Evolutionary conservation across 1,140 invertebrate genomes (phyloP).

Genomic region (Sitobion miscanthi): DNA sequence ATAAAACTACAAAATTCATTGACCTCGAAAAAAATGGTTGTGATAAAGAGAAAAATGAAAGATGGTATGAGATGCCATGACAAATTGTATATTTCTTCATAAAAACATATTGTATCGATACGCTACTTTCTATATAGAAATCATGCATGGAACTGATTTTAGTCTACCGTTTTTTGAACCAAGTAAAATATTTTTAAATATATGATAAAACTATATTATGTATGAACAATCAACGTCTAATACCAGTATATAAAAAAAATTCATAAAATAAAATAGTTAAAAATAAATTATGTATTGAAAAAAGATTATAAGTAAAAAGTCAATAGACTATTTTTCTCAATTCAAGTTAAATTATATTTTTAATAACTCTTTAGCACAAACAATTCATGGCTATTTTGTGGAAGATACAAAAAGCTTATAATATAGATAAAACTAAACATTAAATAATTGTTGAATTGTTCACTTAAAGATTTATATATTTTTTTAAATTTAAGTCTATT

Average conservation of each 20-base stretch:
- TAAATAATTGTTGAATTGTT: background rate
- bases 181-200: background rate
- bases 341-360: background rate
- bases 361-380: background rate
- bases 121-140: conserved; percentile 42
- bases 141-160: conserved; percentile 1
- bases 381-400: too few species aligned
- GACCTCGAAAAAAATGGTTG: conserved; percentile 51
- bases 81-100: conserved; percentile 53
- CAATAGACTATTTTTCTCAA: background rate
- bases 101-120: conserved; percentile 47
- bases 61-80: conserved; percentile 42
- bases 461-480: background rate
- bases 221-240: background rate
- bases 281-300: background rate
- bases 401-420: too few species aligned
- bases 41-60: conserved; percentile 50
- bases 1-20: conserved; percentile 37
- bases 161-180: conserved; percentile 22
- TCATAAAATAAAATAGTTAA: background rate
- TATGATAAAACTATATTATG: background rate
- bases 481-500: background rate
- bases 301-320: background rate
- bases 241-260: background rate
- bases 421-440: background rate